Conservation (phyloP, 2,113 vertebrate species). For the Ceuthmochares aereus region DNA sequence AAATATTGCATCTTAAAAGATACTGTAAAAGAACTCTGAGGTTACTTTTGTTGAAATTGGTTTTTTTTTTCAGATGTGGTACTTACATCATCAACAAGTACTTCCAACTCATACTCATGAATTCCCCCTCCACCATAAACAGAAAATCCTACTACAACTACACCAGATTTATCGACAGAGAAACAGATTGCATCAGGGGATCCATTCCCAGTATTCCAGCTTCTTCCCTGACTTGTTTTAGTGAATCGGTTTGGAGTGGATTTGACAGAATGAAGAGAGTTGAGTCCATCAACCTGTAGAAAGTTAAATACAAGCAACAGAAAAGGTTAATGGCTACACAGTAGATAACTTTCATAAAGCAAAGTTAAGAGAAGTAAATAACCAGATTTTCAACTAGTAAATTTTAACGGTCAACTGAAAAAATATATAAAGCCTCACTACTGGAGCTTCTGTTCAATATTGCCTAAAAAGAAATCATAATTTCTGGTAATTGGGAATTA, state of each 20-base stretch:
- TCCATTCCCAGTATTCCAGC: conserved; percentile 98
- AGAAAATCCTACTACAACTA: conserved; percentile 96
- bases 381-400: background rate
- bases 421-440: background rate
- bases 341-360: background rate
- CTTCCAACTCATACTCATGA: conserved; percentile 97
- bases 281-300: conserved; percentile 90
- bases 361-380: background rate
- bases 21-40: background rate
- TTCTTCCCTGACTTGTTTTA: conserved; percentile 98
- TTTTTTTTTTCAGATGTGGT: background rate
- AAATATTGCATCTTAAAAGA: background rate
- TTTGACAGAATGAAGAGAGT: conserved; percentile 96
- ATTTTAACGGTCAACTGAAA: background rate
- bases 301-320: background rate
- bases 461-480: background rate
- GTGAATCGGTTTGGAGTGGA: conserved; percentile 95
- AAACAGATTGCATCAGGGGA: conserved; percentile 98
- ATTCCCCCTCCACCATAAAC: conserved; percentile 98
- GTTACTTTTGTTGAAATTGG: background rate
- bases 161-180: conserved; percentile 93
- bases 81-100: conserved; percentile 97
- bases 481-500: background rate
- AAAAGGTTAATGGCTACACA: background rate
- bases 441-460: background rate